Conservation (phyloP, 2,113 vertebrate genomes). For the Aspiorhynchus laticeps region DNA sequence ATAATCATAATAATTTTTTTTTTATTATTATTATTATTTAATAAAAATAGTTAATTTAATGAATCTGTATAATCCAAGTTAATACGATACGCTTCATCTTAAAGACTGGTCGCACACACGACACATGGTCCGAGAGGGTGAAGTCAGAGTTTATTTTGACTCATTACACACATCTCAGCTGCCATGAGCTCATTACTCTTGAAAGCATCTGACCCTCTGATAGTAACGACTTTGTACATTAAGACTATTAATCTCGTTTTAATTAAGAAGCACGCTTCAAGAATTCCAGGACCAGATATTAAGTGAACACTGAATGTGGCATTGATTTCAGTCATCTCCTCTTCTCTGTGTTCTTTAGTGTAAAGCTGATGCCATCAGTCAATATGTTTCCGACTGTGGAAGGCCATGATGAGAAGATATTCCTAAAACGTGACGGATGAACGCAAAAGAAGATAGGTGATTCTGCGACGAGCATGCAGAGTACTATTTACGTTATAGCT, state of each 20-base stretch:
- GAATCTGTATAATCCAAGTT: background rate
- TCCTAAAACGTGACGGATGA: slow-evolving; percentile 14
- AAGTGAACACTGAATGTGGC: slow-evolving; percentile 22
- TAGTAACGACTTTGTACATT: slow-evolving; percentile 45
- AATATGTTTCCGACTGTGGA: background rate
- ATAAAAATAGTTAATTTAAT: background rate
- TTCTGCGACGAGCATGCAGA: background rate
- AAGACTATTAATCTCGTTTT: slow-evolving; percentile 28
- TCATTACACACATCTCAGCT: slow-evolving; percentile 36
- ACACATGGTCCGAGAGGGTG: slow-evolving; percentile 14
- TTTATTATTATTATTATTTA: background rate
- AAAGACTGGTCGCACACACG: background rate
- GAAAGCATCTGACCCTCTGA: slow-evolving; percentile 38
- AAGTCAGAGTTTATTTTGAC: slow-evolving; percentile 33
- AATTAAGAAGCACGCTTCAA: background rate
- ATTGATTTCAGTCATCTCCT: slow-evolving; percentile 28
- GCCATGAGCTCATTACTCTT: slow-evolving; percentile 30
- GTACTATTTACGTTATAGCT: background rate
- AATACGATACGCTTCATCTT: background rate
- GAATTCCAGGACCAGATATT: background rate
- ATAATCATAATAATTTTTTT: background rate
- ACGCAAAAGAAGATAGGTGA: background rate
- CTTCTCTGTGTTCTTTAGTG: background rate
- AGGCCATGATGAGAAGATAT: background rate
- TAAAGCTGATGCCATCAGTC: slow-evolving; percentile 24